phyloP scores from a whole-genome alignment of 2,888 invertebrate species.

The Thumatha senex region DNA sequence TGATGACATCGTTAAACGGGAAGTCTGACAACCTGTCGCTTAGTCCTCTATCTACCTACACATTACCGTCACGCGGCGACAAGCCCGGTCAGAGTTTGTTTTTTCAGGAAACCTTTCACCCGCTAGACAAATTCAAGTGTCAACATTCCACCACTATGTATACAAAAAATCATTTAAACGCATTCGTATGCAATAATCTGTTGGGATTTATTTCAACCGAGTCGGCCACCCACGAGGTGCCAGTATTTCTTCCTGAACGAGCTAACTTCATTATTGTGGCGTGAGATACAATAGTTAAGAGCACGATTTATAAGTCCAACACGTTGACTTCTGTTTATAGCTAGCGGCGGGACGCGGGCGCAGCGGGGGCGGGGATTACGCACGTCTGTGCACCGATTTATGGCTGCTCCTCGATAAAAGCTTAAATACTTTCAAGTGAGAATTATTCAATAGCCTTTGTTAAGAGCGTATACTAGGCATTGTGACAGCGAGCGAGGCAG shows the following conservation, averaged over 20 bases:
- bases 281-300: slow-evolving; percentile 83
- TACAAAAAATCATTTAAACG: slow-evolving; percentile 72
- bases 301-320: slow-evolving; percentile 82
- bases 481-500: slow-evolving; percentile 14
- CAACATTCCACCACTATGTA: slow-evolving; percentile 58
- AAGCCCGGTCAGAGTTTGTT: slow-evolving; percentile 56
- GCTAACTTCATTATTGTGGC: slow-evolving; percentile 84
- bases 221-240: slow-evolving; percentile 79
- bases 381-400: slow-evolving; percentile 80
- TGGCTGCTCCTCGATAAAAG: slow-evolving; percentile 79
- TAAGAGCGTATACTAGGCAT: slow-evolving; percentile 35
- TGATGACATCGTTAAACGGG: slow-evolving; percentile 28
- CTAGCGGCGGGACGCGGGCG: slow-evolving; percentile 69
- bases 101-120: slow-evolving; percentile 74
- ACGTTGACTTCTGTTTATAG: slow-evolving; percentile 84
- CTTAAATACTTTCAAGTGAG: slow-evolving; percentile 79
- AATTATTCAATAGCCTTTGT: slow-evolving; percentile 68
- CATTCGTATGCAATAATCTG: slow-evolving; percentile 75
- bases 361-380: slow-evolving; percentile 76
- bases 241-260: slow-evolving; percentile 81
- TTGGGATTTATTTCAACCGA: slow-evolving; percentile 68
- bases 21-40: slow-evolving; percentile 33
- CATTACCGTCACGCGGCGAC: slow-evolving; percentile 15
- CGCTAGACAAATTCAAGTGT: slow-evolving; percentile 57
- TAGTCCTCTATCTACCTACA: slow-evolving; percentile 30